Evolutionary conservation across 2,113 vertebrate species (phyloP), one percentile per base, ranked within the genome.

Genomic region (Alligator mississippiensis): DNA sequence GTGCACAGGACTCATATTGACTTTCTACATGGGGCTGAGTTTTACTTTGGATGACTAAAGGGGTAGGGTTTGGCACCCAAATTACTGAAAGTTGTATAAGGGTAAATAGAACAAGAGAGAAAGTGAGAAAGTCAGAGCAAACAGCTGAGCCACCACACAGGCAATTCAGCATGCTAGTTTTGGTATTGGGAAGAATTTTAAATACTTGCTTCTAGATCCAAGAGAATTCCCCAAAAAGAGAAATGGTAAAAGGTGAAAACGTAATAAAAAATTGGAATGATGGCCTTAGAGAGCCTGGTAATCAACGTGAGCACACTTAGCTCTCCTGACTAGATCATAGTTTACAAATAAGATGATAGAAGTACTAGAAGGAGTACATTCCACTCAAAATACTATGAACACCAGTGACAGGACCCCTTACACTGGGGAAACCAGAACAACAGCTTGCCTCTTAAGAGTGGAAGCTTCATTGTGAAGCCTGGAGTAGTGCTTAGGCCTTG

Each of bases 21-120:
- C 15, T 84, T 58, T 27, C 66, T 1, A 0, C 3, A 2, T 5
- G 22, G 57, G 76, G n/a, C 60, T 86, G 87, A 81, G 55, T 59
- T 77, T 79, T 28, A 28, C 17, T 61, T 83, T 0, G 0, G 8
- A 25, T 3, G 64, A 59, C 25, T 70, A 72, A 54, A 55, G 18
- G 17, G 28, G 58, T 64, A 27, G 6, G 9, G 34, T 75, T 38
- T 1, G 3, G 59, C 28, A 16, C 47, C 57, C 66, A 58, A 30
- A n/a, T 55, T 13, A 30, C 13, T 61, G 28, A 80, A 18, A 54
- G 7, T 1, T 76, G 77, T 21, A 15, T 0, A 2, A 57, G 74
- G 57, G n/a, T 47, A 15, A 78, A 78, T 0, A n/a, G 47, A 87
- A 18, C 0, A 47, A 13, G 68, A 30, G 34, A 34, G 34, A 34